These are phyloP conservation scores for Peromyscus nudipes DNA, from an alignment of 2,797 vertebrate genomes.

Conservation along the genomic window DNA sequence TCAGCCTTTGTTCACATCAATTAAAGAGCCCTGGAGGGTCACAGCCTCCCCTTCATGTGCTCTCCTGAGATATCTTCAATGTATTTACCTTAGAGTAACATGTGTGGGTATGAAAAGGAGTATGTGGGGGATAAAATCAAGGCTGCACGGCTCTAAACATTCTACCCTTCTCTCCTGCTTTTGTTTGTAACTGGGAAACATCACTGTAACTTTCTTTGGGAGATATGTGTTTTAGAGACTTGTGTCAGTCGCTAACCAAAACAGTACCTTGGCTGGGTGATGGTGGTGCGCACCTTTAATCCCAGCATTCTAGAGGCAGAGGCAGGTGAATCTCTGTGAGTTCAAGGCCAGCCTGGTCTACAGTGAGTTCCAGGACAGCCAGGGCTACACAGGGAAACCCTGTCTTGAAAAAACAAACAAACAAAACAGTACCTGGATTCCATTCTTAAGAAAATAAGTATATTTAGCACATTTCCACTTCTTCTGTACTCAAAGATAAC, in stretches of 20 bases:
- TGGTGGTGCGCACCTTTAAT: not conserved
- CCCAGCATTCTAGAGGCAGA: not conserved
- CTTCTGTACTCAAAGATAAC: conserved; percentile 3
- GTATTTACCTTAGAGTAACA: conserved; percentile 42
- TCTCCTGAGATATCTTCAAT: not conserved
- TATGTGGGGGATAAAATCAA: not conserved
- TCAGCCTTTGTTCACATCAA: conserved; percentile 58
- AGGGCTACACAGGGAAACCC: not conserved
- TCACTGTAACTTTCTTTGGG: not conserved
- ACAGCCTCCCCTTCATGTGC: not conserved
- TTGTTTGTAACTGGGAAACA: not conserved
- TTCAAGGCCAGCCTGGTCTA: not conserved
- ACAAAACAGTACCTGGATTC: not conserved
- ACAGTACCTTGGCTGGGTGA: not conserved
- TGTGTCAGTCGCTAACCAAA: not conserved
- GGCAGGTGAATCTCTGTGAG: not conserved
- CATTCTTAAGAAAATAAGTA: not conserved
- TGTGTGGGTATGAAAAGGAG: not conserved
- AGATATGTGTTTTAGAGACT: not conserved
- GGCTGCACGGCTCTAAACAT: not conserved
- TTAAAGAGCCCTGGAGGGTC: conserved; percentile 5
- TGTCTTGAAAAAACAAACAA: not conserved
- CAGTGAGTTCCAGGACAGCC: not conserved
- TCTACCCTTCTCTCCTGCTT: not conserved
- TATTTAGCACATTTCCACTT: not conserved